Evolutionary conservation across 30 jellyfish, hydroid and myxozoan genomes (phyloP).

Genomic region (Haliclystus octoradiatus): DNA sequence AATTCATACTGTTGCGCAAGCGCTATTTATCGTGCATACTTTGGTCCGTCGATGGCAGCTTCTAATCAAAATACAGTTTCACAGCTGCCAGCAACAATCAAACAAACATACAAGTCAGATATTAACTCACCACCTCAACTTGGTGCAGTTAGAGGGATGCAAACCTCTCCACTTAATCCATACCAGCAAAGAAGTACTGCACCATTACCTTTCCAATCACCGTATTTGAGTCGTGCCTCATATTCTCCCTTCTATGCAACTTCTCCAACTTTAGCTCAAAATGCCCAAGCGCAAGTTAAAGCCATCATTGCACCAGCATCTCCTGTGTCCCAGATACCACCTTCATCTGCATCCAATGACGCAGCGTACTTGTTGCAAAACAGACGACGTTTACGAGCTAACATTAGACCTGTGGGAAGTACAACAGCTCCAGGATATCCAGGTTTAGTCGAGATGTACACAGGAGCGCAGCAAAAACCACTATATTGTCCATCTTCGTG

Average conservation of each 20-base stretch:
- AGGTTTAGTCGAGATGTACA: background rate
- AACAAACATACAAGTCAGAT: background rate
- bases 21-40: background rate
- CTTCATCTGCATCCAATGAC: background rate
- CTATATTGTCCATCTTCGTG: background rate
- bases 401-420: background rate
- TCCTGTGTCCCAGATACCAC: background rate
- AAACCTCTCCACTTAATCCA: background rate
- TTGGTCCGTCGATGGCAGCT: background rate
- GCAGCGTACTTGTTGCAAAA: background rate
- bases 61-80: background rate
- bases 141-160: background rate
- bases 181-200: background rate
- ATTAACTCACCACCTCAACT: background rate
- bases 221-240: background rate
- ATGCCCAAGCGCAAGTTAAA: background rate
- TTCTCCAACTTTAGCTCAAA: background rate
- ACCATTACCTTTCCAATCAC: background rate
- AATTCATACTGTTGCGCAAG: conserved; percentile 2
- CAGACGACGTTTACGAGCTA: background rate
- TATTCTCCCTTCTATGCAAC: background rate
- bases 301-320: background rate
- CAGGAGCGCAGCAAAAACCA: background rate
- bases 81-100: background rate
- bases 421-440: background rate